phyloP scores from a whole-genome alignment of 2,113 vertebrate genomes.

The Irena cyanogastra region DNA sequence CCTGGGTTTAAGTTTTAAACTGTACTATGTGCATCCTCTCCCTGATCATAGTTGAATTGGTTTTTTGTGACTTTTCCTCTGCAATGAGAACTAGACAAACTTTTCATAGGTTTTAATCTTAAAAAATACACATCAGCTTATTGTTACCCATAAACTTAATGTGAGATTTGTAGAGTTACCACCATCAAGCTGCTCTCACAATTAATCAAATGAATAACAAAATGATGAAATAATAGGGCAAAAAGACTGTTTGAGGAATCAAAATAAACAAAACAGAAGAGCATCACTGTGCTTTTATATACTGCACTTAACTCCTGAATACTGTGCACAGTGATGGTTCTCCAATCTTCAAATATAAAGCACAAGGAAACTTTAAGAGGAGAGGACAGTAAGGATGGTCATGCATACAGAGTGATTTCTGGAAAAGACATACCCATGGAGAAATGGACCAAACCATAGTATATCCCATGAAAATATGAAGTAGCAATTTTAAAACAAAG shows the following conservation, averaged over 20 bases:
- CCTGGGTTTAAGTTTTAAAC: background rate
- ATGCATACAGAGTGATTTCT: background rate
- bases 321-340: background rate
- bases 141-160: background rate
- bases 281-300: background rate
- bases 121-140: background rate
- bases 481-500: background rate
- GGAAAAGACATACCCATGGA: background rate
- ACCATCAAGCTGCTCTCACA: background rate
- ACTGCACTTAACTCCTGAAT: background rate
- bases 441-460: background rate
- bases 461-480: background rate
- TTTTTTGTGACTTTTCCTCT: background rate
- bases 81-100: background rate
- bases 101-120: background rate
- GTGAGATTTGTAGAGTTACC: background rate
- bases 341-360: background rate
- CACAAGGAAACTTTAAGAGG: background rate
- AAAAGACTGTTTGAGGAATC: background rate
- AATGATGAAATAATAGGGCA: background rate
- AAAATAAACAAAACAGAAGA: background rate
- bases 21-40: background rate
- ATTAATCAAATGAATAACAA: background rate
- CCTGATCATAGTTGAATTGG: background rate
- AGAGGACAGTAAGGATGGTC: background rate